Base-by-base conservation (phyloP, 2,113 vertebrate species). In the Mus pahari region DNA sequence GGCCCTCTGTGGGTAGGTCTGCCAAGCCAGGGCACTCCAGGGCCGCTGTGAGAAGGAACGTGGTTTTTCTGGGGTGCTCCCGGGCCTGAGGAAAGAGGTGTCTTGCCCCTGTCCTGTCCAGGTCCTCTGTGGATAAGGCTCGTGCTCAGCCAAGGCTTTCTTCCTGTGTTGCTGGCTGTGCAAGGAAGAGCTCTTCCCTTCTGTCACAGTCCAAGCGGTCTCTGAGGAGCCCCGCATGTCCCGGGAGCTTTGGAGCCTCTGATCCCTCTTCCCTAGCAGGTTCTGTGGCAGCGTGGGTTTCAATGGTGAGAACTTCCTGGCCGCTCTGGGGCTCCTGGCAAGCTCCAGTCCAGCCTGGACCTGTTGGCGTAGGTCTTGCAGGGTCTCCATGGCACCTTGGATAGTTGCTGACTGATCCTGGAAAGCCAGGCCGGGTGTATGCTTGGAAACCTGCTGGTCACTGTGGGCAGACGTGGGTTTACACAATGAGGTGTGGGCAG, bases 311-410 rank as follows among this genome's bases (percentile, higher is more conserved):
- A 1, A 20, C 89, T 84, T 58, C 0, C 0, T 45, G 2, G 33
- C 4, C 0, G 1, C 48, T 39, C 42, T 14, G 22, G 7, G 22
- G 10, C 14, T 19, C 55, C 3, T 86, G 84, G 95, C 75, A 91
- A 90, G 1, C 31, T 97, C 86, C 87, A 98, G 97, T 77, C 96
- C 68, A 0, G 93, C 77, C 89, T 97, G 97, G 60, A 96, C 83
- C 10, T 97, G 97, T 68, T 12, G 90, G 48, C 82, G 93, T 53
- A 97, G 96, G 42, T 94, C 96, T 90, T 7, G 68, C 0, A 97
- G 94, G 82, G 92, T 10, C 13, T 82, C 82, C 92, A 96, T 50
- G 0, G 97, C 84, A 0, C 48, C 58, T 2, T 92, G 97, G 71
- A 96, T n/a, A 7, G 62, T 78, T 11, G 0, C 31, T 0, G 84